A percentile compares a stretch with the other conserved stretches of the same genome.
phyloP scores from a whole-genome alignment of 2,797 vertebrate genomes.

The Triplophysa bombifrons region DNA sequence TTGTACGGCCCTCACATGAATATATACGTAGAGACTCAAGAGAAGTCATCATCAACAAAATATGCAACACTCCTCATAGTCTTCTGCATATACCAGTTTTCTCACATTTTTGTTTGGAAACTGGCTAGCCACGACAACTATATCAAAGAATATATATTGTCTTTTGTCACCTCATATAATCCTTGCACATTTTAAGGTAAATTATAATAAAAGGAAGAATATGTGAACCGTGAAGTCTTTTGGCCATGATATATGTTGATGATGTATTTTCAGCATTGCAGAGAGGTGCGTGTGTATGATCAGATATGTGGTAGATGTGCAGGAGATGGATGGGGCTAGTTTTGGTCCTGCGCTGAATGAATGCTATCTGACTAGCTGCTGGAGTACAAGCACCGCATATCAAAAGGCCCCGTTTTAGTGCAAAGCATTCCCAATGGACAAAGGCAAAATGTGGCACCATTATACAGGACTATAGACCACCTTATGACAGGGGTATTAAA shows the following conservation, averaged over 20 bases:
- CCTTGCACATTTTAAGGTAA: too few species aligned
- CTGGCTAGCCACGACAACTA: too few species aligned
- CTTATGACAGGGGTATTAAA: constrained; percentile 84
- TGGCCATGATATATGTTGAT: not conserved
- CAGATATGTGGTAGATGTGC: constrained; percentile 28
- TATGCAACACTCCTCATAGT: not conserved
- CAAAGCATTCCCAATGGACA: constrained; percentile 71
- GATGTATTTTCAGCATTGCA: not conserved
- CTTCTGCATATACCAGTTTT: not conserved
- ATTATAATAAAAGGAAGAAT: too few species aligned
- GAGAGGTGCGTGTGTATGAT: not conserved
- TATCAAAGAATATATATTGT: too few species aligned
- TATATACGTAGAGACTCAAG: constrained; percentile 55
- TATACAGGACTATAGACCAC: constrained; percentile 71
- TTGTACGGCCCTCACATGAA: constrained; percentile 62
- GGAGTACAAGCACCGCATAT: constrained; percentile 67
- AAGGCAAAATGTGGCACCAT: constrained; percentile 69
- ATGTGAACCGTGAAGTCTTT: too few species aligned
- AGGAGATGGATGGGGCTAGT: constrained; percentile 47
- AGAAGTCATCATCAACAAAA: not conserved
- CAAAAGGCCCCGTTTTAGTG: constrained; percentile 73
- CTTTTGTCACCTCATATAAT: too few species aligned
- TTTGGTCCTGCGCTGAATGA: constrained; percentile 48
- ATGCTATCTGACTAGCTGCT: constrained; percentile 43
- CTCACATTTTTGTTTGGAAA: not conserved